Base-by-base conservation (phyloP, 2,888 invertebrate species). In the Smittia sp. region DNA sequence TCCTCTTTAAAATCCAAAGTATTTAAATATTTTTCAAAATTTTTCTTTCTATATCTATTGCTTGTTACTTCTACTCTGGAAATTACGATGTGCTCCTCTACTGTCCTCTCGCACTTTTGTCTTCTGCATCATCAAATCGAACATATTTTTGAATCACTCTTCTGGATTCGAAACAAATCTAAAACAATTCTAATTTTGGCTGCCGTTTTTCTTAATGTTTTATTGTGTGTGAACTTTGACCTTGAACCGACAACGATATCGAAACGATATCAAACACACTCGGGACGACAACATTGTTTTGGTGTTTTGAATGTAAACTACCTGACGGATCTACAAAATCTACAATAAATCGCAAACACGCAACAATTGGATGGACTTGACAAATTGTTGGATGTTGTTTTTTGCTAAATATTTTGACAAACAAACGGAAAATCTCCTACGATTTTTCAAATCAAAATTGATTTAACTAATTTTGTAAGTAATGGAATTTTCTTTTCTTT, bases 401-500 rank as follows among this genome's bases (percentile, higher is more conserved):
- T 62, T 62, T 72, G 27, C 32, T 63, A 20, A 63, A 11, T 63
- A 18, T 63, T 25, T 25, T 4, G 13, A 25, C 4, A 25, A 27
- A 63, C 32, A 62, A 72, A 72, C 38, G 0, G 46, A 72, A 72
- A 24, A 41, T 15, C 11, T 63, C 27, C 22, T 6, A 27, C 63
- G 27, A 20, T 58, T 58, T 58, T 9, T 3, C 58, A 18, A 63
- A 63, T 4, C 6, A 38, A 62, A 72, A 32, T 20, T 13, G 32
- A 69, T 20, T 27, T 72, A 62, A 72, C 72, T 72, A 72, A 72
- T 72, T 72, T 72, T 72, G 72, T 72, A 72, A 72, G 72, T 72
- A 72, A 72, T 72, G 62, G 39, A 62, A 72, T 18, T 38, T 62
- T 58, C 4, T 62, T 54, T n/a, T 41, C 13, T 54, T 41, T 54